Conservation (phyloP, 2,113 vertebrate genomes). For the Martes martes region DNA sequence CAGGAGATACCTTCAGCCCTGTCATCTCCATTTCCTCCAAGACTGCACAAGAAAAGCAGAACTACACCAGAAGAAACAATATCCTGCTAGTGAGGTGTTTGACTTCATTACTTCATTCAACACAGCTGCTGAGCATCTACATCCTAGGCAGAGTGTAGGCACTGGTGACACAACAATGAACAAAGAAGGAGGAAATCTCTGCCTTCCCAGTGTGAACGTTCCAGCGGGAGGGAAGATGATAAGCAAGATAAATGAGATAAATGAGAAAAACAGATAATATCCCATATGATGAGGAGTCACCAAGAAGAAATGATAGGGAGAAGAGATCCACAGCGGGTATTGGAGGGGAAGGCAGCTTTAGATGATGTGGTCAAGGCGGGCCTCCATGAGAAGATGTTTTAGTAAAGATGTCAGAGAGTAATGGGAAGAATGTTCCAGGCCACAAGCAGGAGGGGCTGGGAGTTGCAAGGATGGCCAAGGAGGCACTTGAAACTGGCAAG, state of each 20-base stretch:
- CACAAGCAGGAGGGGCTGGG: not conserved
- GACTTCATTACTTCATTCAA: not conserved
- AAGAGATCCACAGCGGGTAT: too few relatives aligned
- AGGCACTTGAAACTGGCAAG: not conserved
- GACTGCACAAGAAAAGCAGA: not conserved
- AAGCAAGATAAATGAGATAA: not conserved
- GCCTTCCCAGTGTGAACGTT: not conserved
- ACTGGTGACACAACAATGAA: not conserved
- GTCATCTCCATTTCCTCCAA: not conserved
- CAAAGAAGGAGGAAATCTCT: not conserved
- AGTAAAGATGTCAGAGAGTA: not conserved
- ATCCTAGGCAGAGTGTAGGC: not conserved
- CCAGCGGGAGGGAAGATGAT: not conserved
- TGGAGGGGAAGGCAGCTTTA: not conserved
- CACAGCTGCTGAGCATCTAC: not conserved
- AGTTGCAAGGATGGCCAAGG: not conserved
- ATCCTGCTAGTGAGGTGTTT: not conserved
- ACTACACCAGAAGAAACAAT: not conserved
- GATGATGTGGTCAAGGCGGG: not conserved
- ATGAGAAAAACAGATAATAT: not conserved
- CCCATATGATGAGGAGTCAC: not conserved
- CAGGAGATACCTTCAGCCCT: too few relatives aligned
- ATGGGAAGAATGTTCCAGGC: not conserved
- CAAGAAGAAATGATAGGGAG: not conserved
- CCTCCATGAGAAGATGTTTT: not conserved